Conservation (phyloP, 2,888 invertebrate species). For the Dryomyza anilis region DNA sequence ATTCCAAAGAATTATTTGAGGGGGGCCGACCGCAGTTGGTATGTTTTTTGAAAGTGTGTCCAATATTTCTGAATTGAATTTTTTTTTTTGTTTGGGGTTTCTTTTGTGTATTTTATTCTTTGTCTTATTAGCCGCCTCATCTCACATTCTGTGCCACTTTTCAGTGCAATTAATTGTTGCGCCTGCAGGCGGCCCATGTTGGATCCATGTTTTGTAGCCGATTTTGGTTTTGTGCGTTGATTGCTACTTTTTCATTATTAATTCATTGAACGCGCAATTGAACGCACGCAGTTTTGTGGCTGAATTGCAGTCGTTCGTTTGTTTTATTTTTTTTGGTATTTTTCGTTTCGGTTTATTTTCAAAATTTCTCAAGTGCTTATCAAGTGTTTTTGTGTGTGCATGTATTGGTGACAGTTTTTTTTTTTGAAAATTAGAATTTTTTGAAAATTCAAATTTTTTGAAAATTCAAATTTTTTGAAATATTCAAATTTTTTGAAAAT, state of each 20-base stretch:
- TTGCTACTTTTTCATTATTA: slow-evolving; percentile 11
- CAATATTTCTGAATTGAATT: too few species aligned
- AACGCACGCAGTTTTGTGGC: slow-evolving; percentile 7
- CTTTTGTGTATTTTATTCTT: not conserved
- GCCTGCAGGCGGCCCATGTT: not conserved
- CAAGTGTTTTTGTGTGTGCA: not conserved
- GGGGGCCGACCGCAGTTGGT: too few species aligned
- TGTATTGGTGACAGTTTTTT: not conserved
- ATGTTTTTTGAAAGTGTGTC: too few species aligned
- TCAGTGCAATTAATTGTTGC: not conserved
- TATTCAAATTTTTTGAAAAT: too few species aligned
- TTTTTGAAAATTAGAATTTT: too few species aligned
- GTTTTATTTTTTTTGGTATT: too few species aligned
- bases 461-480: too few species aligned
- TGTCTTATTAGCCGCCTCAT: not conserved
- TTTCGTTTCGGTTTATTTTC: too few species aligned
- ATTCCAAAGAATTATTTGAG: too few species aligned
- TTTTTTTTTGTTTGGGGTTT: not conserved
- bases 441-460: too few species aligned
- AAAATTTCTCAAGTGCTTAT: too few species aligned
- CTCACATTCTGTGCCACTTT: not conserved
- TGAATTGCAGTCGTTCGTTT: too few species aligned
- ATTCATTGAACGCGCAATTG: slow-evolving; percentile 9
- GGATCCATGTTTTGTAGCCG: not conserved
- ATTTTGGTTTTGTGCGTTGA: not conserved